phyloP scores from a whole-genome alignment of 2,797 vertebrate genomes.

The Poeciliopsis infans region DNA sequence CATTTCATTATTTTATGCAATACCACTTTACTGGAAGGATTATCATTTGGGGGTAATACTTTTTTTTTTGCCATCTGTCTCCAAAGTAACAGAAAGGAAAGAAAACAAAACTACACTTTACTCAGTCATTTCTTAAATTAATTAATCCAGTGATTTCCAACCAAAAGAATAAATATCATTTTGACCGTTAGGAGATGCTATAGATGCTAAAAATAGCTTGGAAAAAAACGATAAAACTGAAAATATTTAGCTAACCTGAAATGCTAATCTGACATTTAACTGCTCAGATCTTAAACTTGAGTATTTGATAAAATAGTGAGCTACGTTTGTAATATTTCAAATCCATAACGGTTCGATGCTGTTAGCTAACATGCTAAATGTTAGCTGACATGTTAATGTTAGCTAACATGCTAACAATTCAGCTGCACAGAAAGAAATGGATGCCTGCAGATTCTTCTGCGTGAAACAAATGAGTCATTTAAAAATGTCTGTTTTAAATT shows the following conservation, averaged over 20 bases:
- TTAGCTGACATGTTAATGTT: neutral
- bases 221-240: neutral
- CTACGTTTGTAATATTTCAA: neutral
- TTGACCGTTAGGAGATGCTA: neutral
- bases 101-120: neutral
- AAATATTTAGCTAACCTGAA: neutral
- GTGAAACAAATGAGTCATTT: neutral
- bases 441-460: neutral
- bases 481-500: neutral
- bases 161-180: neutral
- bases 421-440: too few relatives aligned
- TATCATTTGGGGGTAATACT: neutral
- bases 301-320: neutral
- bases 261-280: neutral
- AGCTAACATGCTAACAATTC: neutral
- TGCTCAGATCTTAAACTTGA: neutral
- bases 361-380: neutral
- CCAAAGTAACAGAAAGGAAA: neutral
- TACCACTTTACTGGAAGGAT: neutral
- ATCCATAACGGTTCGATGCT: neutral
- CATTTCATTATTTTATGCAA: neutral
- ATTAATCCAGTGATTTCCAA: conserved; percentile 24
- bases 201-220: neutral
- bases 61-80: neutral
- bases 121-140: neutral